These are phyloP conservation scores for Calyptomena viridis DNA, from an alignment of 2,113 vertebrate genomes.

Conservation along the genomic window DNA sequence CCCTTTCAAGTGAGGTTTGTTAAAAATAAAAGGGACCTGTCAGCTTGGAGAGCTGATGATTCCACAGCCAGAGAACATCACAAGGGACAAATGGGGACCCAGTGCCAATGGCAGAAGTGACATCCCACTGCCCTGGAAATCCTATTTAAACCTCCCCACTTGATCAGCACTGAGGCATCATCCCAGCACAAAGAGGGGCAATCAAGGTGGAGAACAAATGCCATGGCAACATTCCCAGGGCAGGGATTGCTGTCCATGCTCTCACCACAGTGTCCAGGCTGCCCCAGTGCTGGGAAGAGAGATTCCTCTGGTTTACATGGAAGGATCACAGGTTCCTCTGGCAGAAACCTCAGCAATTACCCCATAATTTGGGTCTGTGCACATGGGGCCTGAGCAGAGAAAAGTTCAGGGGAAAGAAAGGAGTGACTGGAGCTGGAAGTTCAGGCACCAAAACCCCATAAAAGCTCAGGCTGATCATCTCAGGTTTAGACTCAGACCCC, in stretches of 20 bases:
- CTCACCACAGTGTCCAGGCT: neutral
- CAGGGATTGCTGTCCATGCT: neutral
- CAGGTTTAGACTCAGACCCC: neutral
- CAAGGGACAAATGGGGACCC: neutral
- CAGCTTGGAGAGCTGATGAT: neutral
- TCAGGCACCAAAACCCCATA: neutral
- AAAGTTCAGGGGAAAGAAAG: neutral
- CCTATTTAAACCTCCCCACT: neutral
- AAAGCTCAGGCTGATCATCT: neutral
- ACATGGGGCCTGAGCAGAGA: neutral
- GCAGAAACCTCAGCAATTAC: neutral
- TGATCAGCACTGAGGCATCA: neutral
- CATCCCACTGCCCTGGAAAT: neutral
- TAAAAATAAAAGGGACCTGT: neutral
- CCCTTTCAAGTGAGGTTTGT: neutral
- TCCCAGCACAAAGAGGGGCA: neutral
- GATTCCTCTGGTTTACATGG: neutral
- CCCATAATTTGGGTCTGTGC: neutral
- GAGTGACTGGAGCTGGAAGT: neutral
- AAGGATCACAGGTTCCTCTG: neutral
- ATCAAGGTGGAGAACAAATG: neutral
- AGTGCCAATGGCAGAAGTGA: neutral
- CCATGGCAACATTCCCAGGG: neutral
- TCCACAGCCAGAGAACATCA: neutral
- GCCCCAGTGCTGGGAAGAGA: rapidly evolving